Evolutionary conservation across 2,797 vertebrate genomes (phyloP), one percentile per base, ranked within the genome.

Genomic region (Hemibagrus guttatus): DNA sequence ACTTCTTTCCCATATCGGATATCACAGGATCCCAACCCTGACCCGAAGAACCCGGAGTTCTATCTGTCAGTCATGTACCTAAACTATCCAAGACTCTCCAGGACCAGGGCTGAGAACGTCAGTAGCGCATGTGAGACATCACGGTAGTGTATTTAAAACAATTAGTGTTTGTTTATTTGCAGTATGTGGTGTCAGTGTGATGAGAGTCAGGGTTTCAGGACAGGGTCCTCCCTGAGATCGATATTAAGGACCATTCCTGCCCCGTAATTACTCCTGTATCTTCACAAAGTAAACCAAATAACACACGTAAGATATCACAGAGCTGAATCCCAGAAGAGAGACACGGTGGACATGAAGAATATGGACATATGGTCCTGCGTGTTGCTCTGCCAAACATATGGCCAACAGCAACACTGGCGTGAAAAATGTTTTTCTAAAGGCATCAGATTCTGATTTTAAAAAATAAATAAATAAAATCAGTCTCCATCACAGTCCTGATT

Each of bases 321-420:
- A 84, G 83, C 58, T 71, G 35, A 84, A 54, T 81, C 78, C 69
- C 69, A 56, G 69, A 88, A 76, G 84, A 72, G 78, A 66, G 71
- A 21, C n/a, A n/a, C 66, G 52, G 56, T 82, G 78, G 84, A 81
- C 42, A 26, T 61, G 52, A 88, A 90, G 83, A 84, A 88, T 82
- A 84, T 72, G 81, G 87, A 61, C 87, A 90, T 90, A 83, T 85
- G 89, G 87, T 74, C 31, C 54, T n/a, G 84, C 61, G 11, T 52
- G 83, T 16, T 79, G 64, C 11, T 19, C 56, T 66, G 87, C 89
- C 89, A 90, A 85, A 83, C 79, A 84, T 84, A 86, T 39, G 83
- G 59, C 64, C 54, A 78, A 83, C 13, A 69, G 52, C 71, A 85
- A 82, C 82, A 84, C 21, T 78, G 82, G 46, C 64, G 52, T 35